Conservation (phyloP, 2,113 vertebrate genomes). For the Heloderma charlesbogerti region DNA sequence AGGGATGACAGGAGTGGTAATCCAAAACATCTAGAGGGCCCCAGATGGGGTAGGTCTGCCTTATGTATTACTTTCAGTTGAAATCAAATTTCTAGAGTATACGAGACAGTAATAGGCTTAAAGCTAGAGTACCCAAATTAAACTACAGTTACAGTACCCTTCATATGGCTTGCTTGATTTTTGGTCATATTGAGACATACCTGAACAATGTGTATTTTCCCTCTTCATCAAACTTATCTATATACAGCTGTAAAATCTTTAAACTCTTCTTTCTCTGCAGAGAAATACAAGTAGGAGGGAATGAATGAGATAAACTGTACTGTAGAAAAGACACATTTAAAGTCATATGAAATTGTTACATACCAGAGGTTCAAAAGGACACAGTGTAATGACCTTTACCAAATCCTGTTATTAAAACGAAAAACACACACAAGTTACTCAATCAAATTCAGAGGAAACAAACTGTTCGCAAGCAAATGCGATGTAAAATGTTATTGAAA, state of each 20-base stretch:
- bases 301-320: conserved; percentile 39
- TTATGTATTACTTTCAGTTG: conserved; percentile 25
- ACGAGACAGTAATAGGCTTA: neutral
- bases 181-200: conserved; percentile 72
- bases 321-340: conserved; percentile 22
- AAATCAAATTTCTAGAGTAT: conserved; percentile 1
- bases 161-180: neutral
- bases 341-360: conserved; percentile 60
- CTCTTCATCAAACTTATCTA: conserved; percentile 88
- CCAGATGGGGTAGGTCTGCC: too few relatives aligned
- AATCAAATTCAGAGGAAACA: conserved; percentile 41
- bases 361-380: conserved; percentile 90
- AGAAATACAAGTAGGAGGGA: conserved; percentile 43
- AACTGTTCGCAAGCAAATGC: neutral
- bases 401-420: conserved; percentile 81
- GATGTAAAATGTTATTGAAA: neutral
- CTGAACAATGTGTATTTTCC: conserved; percentile 94
- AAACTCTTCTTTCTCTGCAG: conserved; percentile 88
- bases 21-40: too few relatives aligned
- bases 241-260: conserved; percentile 87
- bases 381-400: conserved; percentile 87
- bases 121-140: neutral
- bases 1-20: neutral
- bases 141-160: neutral
- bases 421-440: conserved; percentile 14